Percentiles rank a stretch among this genome's conserved stretches.
These are phyloP conservation scores for Shinisaurus crocodilurus DNA, from an alignment of 2,113 vertebrate genomes.

Conservation along the genomic window DNA sequence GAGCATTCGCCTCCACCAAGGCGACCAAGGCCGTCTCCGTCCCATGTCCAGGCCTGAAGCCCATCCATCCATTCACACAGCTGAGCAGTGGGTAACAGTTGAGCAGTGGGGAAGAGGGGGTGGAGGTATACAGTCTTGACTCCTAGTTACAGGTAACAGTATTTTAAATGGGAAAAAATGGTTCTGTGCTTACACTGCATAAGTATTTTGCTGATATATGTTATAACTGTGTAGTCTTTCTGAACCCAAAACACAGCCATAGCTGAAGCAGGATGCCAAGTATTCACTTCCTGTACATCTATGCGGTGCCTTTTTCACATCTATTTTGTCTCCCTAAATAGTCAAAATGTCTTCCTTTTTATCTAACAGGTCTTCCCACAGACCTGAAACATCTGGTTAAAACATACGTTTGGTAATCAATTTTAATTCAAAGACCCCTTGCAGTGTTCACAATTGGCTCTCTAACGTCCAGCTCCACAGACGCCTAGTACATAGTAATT, in stretches of 20 bases:
- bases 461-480: background rate
- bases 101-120: no score
- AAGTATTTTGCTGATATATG: background rate
- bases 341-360: background rate
- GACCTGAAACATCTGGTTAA: background rate
- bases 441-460: background rate
- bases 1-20: no score
- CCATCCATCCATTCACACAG: no score
- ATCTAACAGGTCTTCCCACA: background rate
- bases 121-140: no score
- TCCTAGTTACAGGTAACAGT: background rate
- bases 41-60: no score
- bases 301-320: background rate
- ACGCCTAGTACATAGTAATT: background rate
- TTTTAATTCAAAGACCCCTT: background rate
- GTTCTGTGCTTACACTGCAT: background rate
- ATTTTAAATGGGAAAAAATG: background rate
- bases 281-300: background rate
- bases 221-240: background rate
- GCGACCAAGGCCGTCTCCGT: no score
- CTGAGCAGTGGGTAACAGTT: no score
- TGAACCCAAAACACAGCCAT: background rate
- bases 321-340: background rate
- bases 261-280: background rate
- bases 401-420: background rate